phyloP scores from a whole-genome alignment of 2,113 vertebrate species.

The Hyperoodon ampullatus region DNA sequence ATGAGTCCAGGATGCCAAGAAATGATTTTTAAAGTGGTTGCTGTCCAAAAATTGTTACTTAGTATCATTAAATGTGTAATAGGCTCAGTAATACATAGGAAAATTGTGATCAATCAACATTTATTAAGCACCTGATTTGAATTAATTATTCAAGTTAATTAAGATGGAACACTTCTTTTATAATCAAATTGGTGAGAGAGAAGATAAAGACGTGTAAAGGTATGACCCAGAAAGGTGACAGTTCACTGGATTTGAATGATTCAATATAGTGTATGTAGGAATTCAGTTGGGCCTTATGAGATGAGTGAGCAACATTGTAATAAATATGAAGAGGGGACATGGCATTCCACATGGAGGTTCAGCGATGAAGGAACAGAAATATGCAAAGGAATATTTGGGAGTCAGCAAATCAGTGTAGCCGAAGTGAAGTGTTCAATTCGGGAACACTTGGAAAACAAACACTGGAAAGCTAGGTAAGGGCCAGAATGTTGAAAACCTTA shows the following conservation, averaged over 20 bases:
- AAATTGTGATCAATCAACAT: background rate
- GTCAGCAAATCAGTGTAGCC: background rate
- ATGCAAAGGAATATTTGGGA: background rate
- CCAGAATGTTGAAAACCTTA: background rate
- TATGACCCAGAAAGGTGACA: background rate
- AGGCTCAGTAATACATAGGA: background rate
- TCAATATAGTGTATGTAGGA: background rate
- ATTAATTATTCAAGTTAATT: background rate
- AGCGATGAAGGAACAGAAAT: background rate
- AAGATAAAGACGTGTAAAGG: background rate
- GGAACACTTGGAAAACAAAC: background rate
- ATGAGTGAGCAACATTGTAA: background rate
- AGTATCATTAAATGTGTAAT: background rate
- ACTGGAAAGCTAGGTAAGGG: background rate
- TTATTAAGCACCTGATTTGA: background rate
- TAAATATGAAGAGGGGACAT: background rate
- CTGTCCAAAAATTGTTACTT: background rate
- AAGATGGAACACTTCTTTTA: background rate
- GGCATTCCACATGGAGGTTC: background rate
- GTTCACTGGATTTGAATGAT: background rate
- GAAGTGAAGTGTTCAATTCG: background rate
- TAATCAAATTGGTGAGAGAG: background rate
- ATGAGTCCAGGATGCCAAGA: background rate
- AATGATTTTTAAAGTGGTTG: background rate
- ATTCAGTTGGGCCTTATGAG: background rate